Percentiles rank a stretch among this genome's conserved stretches.
Conservation (phyloP, 35 echinoderm and acorn worm species). For the Patiria miniata region DNA sequence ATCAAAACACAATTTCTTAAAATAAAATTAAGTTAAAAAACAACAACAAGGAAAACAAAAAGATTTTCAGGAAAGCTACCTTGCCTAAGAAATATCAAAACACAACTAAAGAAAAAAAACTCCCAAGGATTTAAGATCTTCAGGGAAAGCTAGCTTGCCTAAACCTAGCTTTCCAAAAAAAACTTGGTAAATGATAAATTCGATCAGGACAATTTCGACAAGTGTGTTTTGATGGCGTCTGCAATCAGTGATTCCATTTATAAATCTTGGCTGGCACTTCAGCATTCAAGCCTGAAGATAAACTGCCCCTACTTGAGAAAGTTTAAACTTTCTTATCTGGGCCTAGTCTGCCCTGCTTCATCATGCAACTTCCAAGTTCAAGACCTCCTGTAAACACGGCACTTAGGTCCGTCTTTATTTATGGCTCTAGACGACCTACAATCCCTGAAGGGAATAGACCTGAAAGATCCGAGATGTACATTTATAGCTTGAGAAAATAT, state of each 20-base stretch:
- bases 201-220: neutral
- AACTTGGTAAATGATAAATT: too few species aligned
- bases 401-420: neutral
- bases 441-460: neutral
- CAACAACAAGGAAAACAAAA: too few species aligned
- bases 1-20: too few species aligned
- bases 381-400: constrained; percentile 2
- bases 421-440: constrained; percentile 7
- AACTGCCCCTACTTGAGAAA: neutral
- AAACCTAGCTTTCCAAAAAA: too few species aligned
- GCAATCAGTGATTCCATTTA: neutral
- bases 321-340: neutral
- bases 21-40: too few species aligned
- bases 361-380: constrained; percentile 7
- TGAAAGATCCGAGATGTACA: neutral
- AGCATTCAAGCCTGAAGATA: neutral
- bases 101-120: too few species aligned
- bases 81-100: too few species aligned
- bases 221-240: neutral
- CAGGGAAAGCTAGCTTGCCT: too few species aligned
- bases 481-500: neutral
- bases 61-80: too few species aligned
- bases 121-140: too few species aligned
- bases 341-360: neutral
- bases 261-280: neutral